phyloP scores from a whole-genome alignment of 2,797 vertebrate genomes.

The Catostomus latipinnis region DNA sequence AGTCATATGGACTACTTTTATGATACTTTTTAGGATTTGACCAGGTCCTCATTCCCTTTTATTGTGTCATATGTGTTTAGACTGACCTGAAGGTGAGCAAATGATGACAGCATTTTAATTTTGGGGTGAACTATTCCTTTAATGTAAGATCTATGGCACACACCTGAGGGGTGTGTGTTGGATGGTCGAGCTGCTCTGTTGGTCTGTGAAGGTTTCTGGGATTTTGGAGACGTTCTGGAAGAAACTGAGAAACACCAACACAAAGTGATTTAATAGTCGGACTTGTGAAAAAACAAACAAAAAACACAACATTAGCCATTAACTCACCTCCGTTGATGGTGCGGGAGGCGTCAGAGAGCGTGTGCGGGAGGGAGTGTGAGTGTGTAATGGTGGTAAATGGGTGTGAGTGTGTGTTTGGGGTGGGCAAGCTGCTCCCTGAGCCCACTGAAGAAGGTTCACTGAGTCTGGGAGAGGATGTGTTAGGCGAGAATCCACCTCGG shows the following conservation, averaged over 20 bases:
- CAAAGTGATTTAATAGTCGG: background rate
- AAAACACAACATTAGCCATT: background rate
- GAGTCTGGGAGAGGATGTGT: too few species aligned
- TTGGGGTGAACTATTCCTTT: too few species aligned
- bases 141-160: constrained; percentile 4
- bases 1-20: too few species aligned
- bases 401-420: constrained; percentile 57
- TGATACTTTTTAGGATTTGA: too few species aligned
- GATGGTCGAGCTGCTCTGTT: constrained; percentile 75
- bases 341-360: constrained; percentile 59
- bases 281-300: background rate
- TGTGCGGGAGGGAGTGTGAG: constrained; percentile 70
- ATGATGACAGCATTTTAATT: too few species aligned
- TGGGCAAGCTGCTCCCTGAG: too few species aligned
- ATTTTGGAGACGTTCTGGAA: constrained; percentile 85
- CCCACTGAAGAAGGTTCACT: too few species aligned
- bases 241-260: constrained; percentile 68
- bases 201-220: constrained; percentile 79
- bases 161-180: constrained; percentile 67
- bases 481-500: constrained; percentile 61
- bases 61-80: too few species aligned
- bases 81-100: too few species aligned
- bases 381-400: constrained; percentile 52
- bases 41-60: too few species aligned
- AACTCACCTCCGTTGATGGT: constrained; percentile 72